These are phyloP conservation scores for Pachymerium ferrugineum DNA, from an alignment of 2,888 invertebrate genomes.

Conservation along the genomic window DNA sequence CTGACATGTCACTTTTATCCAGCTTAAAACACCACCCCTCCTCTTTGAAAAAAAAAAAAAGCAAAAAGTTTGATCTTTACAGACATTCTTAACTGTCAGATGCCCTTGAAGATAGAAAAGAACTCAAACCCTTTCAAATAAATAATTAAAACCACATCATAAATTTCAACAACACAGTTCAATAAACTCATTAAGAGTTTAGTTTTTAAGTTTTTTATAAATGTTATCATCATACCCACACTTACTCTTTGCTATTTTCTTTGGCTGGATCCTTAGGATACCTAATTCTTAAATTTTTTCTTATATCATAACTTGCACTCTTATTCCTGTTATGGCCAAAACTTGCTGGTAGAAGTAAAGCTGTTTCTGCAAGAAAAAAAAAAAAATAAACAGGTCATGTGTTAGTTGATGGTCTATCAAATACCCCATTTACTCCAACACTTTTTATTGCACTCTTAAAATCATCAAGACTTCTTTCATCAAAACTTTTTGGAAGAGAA, in stretches of 20 bases:
- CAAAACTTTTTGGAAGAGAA: neutral
- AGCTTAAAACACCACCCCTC: neutral
- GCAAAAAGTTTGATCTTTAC: neutral
- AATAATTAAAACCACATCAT: too few relatives aligned
- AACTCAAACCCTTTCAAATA: too few relatives aligned
- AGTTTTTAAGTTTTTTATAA: too few relatives aligned
- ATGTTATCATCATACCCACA: too few relatives aligned
- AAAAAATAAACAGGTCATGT: constrained; percentile 25
- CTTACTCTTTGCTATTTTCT: constrained; percentile 66
- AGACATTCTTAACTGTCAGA: neutral
- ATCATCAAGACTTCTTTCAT: too few relatives aligned
- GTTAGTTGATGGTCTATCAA: too few relatives aligned
- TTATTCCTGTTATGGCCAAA: constrained; percentile 68
- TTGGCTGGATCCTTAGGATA: constrained; percentile 69
- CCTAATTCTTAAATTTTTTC: constrained; percentile 68
- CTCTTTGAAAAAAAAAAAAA: too few relatives aligned
- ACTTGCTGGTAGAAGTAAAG: constrained; percentile 72
- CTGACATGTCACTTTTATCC: neutral
- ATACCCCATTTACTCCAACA: too few relatives aligned
- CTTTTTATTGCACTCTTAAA: too few relatives aligned
- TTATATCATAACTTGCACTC: constrained; percentile 73
- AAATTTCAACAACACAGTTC: too few relatives aligned
- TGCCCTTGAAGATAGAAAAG: neutral
- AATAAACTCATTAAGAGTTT: too few relatives aligned
- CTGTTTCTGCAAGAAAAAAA: constrained; percentile 58